A percentile compares a stretch with the other conserved stretches of the same genome.
phyloP scores from a whole-genome alignment of 2,797 vertebrate species.

The Odontamblyopus rebecca region DNA sequence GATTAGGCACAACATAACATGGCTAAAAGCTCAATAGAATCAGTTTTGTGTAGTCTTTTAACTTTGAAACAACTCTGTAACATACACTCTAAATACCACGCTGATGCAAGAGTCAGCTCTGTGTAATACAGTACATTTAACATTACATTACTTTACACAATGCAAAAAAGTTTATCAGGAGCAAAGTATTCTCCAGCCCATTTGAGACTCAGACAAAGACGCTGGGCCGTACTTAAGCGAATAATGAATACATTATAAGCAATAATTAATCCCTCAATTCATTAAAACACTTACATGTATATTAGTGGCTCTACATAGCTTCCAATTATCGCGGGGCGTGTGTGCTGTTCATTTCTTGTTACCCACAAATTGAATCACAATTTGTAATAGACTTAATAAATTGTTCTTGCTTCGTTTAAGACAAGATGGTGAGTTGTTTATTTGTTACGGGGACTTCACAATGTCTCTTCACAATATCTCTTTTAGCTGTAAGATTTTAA shows the following conservation, averaged over 20 bases:
- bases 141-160: neutral
- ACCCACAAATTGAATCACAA: constrained; percentile 67
- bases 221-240: constrained; percentile 36
- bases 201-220: constrained; percentile 6
- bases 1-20: too few species aligned
- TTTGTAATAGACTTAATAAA: constrained; percentile 69
- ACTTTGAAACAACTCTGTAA: too few species aligned
- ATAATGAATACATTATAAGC: constrained; percentile 52
- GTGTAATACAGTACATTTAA: neutral
- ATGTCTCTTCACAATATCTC: constrained; percentile 6
- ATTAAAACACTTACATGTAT: constrained; percentile 69
- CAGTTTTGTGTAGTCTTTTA: too few species aligned
- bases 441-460: constrained; percentile 31
- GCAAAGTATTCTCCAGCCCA: neutral
- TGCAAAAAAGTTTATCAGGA: neutral
- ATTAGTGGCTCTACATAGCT: constrained; percentile 64
- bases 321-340: constrained; percentile 71
- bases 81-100: too few species aligned
- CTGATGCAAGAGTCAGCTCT: too few species aligned
- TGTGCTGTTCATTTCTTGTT: constrained; percentile 70
- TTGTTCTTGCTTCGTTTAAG: constrained; percentile 57
- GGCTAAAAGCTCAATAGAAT: too few species aligned
- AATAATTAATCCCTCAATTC: constrained; percentile 66
- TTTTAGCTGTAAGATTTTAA: constrained; percentile 23
- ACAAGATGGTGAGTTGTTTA: constrained; percentile 64